phyloP scores from a whole-genome alignment of 2,888 invertebrate genomes.

The Dyspetes luteomarginatus region DNA sequence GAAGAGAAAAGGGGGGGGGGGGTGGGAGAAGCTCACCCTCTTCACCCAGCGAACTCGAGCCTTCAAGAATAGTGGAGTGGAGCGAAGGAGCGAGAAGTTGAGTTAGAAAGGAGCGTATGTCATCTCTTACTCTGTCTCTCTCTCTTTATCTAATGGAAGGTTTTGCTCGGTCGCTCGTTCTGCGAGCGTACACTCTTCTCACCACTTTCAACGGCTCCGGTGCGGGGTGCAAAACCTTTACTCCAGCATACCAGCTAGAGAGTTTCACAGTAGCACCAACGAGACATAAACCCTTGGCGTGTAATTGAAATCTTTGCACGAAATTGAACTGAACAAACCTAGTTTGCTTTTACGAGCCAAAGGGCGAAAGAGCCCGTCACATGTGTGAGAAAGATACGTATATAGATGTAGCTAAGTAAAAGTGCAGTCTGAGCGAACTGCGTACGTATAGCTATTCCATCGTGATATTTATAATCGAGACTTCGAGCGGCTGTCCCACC shows the following conservation, averaged over 20 bases:
- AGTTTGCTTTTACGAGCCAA: constrained; percentile 62
- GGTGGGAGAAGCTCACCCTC: not conserved
- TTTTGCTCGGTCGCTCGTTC: constrained; percentile 54
- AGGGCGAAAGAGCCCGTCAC: constrained; percentile 5
- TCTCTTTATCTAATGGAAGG: constrained; percentile 53
- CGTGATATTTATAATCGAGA: too few species aligned
- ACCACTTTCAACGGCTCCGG: constrained; percentile 27
- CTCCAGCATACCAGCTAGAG: not conserved
- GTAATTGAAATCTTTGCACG: constrained; percentile 67
- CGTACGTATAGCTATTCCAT: too few species aligned
- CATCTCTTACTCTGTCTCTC: constrained; percentile 15
- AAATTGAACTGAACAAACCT: constrained; percentile 67
- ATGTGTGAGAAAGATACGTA: not conserved
- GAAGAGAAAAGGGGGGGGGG: not conserved
- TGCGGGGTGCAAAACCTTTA: not conserved
- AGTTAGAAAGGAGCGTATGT: constrained; percentile 50
- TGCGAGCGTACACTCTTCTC: constrained; percentile 26
- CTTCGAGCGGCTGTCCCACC: too few species aligned
- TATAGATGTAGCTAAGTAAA: too few species aligned
- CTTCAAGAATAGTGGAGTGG: constrained; percentile 39
- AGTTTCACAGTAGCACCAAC: constrained; percentile 31
- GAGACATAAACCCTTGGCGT: constrained; percentile 62
- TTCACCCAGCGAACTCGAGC: constrained; percentile 41
- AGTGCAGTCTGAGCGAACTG: too few species aligned
- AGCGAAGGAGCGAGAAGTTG: constrained; percentile 49